These are phyloP conservation scores for Schizothorax lantsangensis DNA, from an alignment of 2,797 vertebrate species.

Conservation along the genomic window DNA sequence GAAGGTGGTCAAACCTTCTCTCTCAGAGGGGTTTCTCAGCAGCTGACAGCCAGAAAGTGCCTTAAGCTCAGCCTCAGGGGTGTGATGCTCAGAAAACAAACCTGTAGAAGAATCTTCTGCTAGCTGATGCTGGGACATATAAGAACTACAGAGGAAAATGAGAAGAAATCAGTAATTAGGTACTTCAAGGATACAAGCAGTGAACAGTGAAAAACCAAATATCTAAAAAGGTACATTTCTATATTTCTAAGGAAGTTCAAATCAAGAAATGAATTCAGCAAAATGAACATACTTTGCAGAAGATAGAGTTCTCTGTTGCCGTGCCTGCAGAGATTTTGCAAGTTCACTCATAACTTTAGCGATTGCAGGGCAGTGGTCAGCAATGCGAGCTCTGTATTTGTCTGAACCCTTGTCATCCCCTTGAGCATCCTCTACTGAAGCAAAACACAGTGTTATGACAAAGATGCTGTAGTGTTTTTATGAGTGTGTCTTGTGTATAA, in stretches of 20 bases:
- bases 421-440: conserved; percentile 39
- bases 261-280: neutral
- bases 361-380: conserved; percentile 36
- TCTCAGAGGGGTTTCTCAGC: conserved; percentile 61
- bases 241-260: neutral
- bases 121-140: neutral
- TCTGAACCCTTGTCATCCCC: neutral
- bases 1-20: conserved; percentile 70
- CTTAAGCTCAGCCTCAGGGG: conserved; percentile 26
- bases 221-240: neutral
- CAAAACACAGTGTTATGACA: conserved; percentile 18
- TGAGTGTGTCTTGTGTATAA: neutral
- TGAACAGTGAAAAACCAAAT: neutral
- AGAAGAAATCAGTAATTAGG: neutral
- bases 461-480: neutral
- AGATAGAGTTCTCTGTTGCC: neutral
- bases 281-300: conserved; percentile 42
- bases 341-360: conserved; percentile 55
- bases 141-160: conserved; percentile 36
- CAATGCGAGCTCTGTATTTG: conserved; percentile 4
- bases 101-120: neutral
- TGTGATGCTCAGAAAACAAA: neutral
- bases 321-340: conserved; percentile 24
- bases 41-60: conserved; percentile 54
- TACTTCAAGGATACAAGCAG: neutral